phyloP scores from a whole-genome alignment of 1,140 invertebrate species.

The Macrotrachela quadricornifera region DNA sequence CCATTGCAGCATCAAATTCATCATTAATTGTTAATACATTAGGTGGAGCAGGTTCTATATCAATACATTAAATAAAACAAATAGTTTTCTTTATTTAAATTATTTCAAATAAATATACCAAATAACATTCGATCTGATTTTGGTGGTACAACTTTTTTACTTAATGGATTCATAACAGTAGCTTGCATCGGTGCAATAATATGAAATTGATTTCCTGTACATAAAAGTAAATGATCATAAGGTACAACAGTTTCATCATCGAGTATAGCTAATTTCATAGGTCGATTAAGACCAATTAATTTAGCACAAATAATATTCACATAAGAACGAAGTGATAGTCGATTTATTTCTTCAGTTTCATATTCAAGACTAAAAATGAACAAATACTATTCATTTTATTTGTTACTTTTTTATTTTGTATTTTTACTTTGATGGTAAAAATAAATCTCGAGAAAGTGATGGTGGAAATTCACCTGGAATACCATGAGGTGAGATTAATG shows the following conservation, averaged over 20 bases:
- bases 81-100: too few species aligned
- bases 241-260: constrained; percentile 18
- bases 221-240: constrained; percentile 27
- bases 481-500: constrained; percentile 42
- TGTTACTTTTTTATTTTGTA: too few species aligned
- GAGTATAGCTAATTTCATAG: constrained; percentile 21
- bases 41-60: constrained; percentile 12
- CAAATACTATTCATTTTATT: constrained; percentile 10
- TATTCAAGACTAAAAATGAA: constrained; percentile 20
- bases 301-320: constrained; percentile 27
- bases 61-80: background rate
- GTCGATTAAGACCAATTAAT: constrained; percentile 26
- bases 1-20: constrained; percentile 22
- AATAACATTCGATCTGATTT: constrained; percentile 15
- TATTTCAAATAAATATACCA: constrained; percentile 6
- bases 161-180: constrained; percentile 11
- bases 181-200: constrained; percentile 16
- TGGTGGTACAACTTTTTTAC: constrained; percentile 11
- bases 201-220: constrained; percentile 26
- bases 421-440: too few species aligned
- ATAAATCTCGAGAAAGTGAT: too few species aligned
- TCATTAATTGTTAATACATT: constrained; percentile 27
- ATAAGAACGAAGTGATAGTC: constrained; percentile 21
- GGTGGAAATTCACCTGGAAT: constrained; percentile 33
- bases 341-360: constrained; percentile 18